These are phyloP conservation scores for Rhizoglyphus robini DNA, from an alignment of 1,140 invertebrate genomes.

Conservation along the genomic window DNA sequence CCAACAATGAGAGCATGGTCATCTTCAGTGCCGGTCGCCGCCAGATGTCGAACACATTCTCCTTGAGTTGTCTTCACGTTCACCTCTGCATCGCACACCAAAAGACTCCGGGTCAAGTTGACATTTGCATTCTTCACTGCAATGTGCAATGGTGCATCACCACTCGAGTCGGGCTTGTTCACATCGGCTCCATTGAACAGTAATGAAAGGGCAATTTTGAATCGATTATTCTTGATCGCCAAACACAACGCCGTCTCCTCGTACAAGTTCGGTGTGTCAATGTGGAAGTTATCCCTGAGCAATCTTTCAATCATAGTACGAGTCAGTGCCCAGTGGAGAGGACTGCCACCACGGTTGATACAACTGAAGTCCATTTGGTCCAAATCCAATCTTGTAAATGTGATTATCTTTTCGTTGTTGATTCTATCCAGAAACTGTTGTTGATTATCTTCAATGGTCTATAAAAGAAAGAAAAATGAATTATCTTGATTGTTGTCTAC, in stretches of 20 bases:
- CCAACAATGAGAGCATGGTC: too few relatives aligned
- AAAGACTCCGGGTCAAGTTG: conserved; percentile 43
- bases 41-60: conserved; percentile 58
- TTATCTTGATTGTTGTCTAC: too few relatives aligned
- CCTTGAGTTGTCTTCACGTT: conserved; percentile 55
- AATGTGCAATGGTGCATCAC: conserved; percentile 60
- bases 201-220: conserved; percentile 35
- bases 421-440: too few relatives aligned
- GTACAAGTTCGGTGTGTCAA: conserved; percentile 67
- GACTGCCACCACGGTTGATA: conserved; percentile 77
- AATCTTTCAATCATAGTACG: conserved; percentile 50
- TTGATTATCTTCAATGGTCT: too few relatives aligned
- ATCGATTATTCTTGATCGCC: conserved; percentile 39
- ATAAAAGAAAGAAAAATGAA: neutral
- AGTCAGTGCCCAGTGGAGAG: conserved; percentile 78
- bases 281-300: conserved; percentile 63
- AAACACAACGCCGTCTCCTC: conserved; percentile 69
- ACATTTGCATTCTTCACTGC: conserved; percentile 33
- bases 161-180: conserved; percentile 25
- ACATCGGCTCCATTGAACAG: conserved; percentile 24
- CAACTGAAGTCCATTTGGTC: conserved; percentile 41
- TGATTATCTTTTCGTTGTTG: neutral
- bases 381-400: conserved; percentile 14
- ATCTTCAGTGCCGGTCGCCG: too few relatives aligned
- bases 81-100: conserved; percentile 73